Conservation (phyloP, 2,113 vertebrate species). For the Silurus asotus region DNA sequence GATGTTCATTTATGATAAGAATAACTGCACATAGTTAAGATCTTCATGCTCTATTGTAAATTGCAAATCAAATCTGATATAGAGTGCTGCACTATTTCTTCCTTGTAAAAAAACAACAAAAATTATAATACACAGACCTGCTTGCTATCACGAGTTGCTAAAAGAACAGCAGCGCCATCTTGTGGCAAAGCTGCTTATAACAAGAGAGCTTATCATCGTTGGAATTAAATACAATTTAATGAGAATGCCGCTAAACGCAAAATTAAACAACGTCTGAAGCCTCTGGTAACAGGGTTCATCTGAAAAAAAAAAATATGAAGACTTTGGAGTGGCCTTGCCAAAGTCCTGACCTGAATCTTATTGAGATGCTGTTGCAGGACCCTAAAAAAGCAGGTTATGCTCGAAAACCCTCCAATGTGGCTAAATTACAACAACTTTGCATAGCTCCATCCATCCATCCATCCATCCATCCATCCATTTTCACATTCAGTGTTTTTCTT, state of each 20-base stretch:
- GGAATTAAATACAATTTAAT: background rate
- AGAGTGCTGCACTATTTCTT: background rate
- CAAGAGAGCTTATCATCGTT: background rate
- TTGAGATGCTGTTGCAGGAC: no score
- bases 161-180: constrained; percentile 56
- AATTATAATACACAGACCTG: background rate
- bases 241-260: background rate
- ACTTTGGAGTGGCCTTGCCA: no score
- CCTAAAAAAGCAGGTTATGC: no score
- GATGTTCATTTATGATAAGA: background rate
- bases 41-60: background rate
- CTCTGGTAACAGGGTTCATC: background rate
- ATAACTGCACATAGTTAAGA: background rate
- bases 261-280: background rate
- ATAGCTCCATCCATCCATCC: no score
- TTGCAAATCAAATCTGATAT: background rate
- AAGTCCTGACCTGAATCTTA: no score
- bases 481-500: no score
- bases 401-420: no score
- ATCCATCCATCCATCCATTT: no score
- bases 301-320: no score
- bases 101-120: background rate
- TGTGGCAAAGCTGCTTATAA: constrained; percentile 44
- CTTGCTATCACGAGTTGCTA: background rate
- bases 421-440: no score